phyloP scores from a whole-genome alignment of 2,797 vertebrate genomes.

The Pelobates cultripes region DNA sequence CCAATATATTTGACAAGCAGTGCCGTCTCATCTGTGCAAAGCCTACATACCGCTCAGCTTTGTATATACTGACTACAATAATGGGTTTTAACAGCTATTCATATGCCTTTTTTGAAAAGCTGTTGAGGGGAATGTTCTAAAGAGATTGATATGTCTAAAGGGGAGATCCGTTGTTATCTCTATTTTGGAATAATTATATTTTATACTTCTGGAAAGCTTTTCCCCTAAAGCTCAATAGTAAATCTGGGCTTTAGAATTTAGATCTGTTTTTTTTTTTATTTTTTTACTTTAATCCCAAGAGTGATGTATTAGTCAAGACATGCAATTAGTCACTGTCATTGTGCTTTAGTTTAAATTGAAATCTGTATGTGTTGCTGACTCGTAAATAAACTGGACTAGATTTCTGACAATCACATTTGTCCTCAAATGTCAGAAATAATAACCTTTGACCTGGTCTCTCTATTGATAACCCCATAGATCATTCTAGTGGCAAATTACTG shows the following conservation, averaged over 20 bases:
- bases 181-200: neutral
- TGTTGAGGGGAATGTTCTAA: neutral
- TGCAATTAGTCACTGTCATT: conserved; percentile 33
- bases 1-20: neutral
- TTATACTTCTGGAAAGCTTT: too few relatives aligned
- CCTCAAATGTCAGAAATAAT: neutral
- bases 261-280: neutral
- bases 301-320: conserved; percentile 28
- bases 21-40: neutral
- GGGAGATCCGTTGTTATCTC: neutral
- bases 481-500: neutral
- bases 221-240: neutral
- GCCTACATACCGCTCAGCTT: neutral
- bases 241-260: neutral
- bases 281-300: neutral
- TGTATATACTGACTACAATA: neutral
- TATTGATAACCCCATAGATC: conserved; percentile 10
- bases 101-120: neutral
- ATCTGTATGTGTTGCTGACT: conserved; percentile 5
- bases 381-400: conserved; percentile 25
- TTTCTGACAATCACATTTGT: conserved; percentile 9
- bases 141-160: neutral
- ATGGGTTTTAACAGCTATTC: neutral
- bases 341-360: neutral
- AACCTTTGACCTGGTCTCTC: neutral